phyloP scores from a whole-genome alignment of 2,888 invertebrate species.

The Allygus modestus region DNA sequence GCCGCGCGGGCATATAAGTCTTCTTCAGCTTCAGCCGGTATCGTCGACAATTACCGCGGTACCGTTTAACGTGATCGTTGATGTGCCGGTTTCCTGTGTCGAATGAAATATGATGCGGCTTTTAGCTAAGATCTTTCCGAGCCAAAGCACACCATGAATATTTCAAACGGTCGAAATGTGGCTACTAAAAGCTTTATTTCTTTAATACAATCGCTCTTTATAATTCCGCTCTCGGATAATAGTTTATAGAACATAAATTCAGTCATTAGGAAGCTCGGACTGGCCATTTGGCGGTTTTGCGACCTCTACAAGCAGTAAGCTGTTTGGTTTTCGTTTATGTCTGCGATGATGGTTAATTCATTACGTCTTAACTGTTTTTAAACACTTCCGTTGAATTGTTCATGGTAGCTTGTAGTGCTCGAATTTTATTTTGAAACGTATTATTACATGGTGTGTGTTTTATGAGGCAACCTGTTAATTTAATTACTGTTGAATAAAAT shows the following conservation, averaged over 20 bases:
- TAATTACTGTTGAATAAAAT: too few relatives aligned
- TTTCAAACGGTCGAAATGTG: conserved; percentile 31
- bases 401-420: too few relatives aligned
- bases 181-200: conserved; percentile 38
- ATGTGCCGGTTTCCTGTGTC: conserved; percentile 20
- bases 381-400: conserved; percentile 16
- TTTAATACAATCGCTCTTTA: conserved; percentile 7
- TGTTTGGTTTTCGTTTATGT: conserved; percentile 30
- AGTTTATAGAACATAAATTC: conserved; percentile 36
- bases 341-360: conserved; percentile 19
- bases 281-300: neutral
- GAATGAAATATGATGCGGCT: conserved; percentile 42
- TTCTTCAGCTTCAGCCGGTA: too few relatives aligned
- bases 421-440: too few relatives aligned
- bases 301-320: conserved; percentile 16
- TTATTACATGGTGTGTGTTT: too few relatives aligned
- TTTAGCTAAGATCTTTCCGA: conserved; percentile 48
- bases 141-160: conserved; percentile 42
- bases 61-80: conserved; percentile 26
- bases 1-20: neutral
- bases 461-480: too few relatives aligned
- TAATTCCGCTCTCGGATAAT: neutral
- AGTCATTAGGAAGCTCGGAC: neutral
- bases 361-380: conserved; percentile 11
- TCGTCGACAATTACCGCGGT: conserved; percentile 48